Conservation (phyloP, 2,113 vertebrate species). For the Diglossa brunneiventris region DNA sequence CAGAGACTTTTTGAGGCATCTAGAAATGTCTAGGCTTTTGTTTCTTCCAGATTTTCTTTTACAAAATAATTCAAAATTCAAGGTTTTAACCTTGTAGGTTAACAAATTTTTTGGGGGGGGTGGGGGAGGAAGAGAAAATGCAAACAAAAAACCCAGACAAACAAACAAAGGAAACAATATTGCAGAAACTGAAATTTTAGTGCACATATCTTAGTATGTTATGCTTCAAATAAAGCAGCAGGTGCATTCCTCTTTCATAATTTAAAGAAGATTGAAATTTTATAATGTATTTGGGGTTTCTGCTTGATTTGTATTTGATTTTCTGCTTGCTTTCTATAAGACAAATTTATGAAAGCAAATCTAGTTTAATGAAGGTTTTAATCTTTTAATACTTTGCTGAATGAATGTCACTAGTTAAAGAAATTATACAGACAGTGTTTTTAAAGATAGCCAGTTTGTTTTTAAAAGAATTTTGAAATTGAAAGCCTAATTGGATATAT, state of each 20-base stretch:
- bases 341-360: not conserved
- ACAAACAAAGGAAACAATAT: not conserved
- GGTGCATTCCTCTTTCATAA: not conserved
- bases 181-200: not conserved
- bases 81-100: not conserved
- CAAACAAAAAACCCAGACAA: not conserved
- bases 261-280: not conserved
- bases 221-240: not conserved
- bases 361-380: not conserved
- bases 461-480: not conserved
- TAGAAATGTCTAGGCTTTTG: not conserved
- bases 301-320: not conserved
- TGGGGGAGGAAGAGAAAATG: rapidly evolving
- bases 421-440: not conserved
- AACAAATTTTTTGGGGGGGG: not conserved
- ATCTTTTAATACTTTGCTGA: not conserved
- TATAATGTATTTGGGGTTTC: not conserved
- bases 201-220: not conserved
- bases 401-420: not conserved
- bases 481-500: not conserved
- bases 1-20: not conserved
- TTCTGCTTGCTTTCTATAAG: not conserved
- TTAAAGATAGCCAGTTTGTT: not conserved
- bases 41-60: not conserved
- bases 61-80: not conserved